Evolutionary conservation across 2,797 vertebrate species (phyloP).

Genomic region (Eleutherodactylus coqui): DNA sequence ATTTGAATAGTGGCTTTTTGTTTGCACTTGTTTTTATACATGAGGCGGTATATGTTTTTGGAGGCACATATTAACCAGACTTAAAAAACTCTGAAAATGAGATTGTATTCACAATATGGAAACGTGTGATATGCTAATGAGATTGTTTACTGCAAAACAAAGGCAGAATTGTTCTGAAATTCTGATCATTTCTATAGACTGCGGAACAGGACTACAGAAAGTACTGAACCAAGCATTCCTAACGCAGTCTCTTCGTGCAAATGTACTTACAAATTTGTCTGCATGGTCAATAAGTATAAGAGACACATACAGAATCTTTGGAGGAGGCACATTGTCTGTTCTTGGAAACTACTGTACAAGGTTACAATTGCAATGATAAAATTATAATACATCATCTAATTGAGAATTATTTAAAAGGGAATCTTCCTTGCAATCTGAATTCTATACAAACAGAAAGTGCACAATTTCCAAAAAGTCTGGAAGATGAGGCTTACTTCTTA

Average conservation of each 20-base stretch:
- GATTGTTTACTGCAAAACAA: constrained; percentile 42
- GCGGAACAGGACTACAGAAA: neutral
- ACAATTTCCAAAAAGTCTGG: neutral
- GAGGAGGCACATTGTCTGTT: neutral
- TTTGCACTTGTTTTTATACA: neutral
- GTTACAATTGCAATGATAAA: neutral
- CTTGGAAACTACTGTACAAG: neutral
- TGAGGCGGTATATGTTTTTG: neutral
- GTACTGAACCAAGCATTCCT: neutral
- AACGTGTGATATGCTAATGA: neutral
- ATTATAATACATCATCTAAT: neutral
- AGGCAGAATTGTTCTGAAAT: constrained; percentile 12
- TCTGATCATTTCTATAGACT: neutral
- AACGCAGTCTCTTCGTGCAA: constrained; percentile 6
- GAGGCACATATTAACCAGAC: constrained; percentile 19
- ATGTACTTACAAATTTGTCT: neutral
- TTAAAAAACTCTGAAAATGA: neutral
- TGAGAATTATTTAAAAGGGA: neutral
- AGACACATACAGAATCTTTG: neutral
- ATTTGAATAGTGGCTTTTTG: neutral
- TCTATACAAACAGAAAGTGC: neutral
- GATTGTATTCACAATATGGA: constrained; percentile 9
- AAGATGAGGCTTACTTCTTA: neutral
- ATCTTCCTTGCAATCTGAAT: neutral
- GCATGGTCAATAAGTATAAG: neutral